Percentiles rank a stretch among this genome's conserved stretches.
Evolutionary conservation across 2,113 vertebrate genomes (phyloP).

Genomic region (Choloepus hoffmanni): DNA sequence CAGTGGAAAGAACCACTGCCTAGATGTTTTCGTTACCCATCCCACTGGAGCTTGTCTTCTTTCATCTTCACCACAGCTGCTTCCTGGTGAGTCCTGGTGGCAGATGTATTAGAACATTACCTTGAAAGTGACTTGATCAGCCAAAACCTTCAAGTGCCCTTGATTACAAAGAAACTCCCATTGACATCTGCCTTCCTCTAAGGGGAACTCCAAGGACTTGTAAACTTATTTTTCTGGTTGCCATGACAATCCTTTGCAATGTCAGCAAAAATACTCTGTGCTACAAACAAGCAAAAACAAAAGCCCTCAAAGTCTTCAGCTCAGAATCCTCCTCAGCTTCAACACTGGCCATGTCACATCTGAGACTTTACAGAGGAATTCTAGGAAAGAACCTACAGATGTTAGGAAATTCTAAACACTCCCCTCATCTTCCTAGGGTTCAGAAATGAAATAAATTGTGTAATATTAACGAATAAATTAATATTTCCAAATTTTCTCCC

Average conservation of each 20-base stretch:
- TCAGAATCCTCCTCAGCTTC: not conserved
- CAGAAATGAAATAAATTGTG: not conserved
- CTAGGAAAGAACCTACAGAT: not conserved
- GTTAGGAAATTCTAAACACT: not conserved
- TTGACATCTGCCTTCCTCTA: conserved; percentile 57
- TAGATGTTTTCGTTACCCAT: not conserved
- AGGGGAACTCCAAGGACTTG: conserved; percentile 71
- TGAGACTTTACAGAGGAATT: not conserved
- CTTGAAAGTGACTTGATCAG: conserved; percentile 77
- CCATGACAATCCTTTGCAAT: conserved; percentile 81
- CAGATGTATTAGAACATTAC: conserved; percentile 70
- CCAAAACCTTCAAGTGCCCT: conserved; percentile 57
- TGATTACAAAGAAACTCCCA: conserved; percentile 61
- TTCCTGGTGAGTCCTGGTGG: not conserved
- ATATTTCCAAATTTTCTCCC: not conserved
- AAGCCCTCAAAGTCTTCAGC: not conserved
- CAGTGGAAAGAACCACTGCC: not conserved
- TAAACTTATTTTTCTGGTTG: conserved; percentile 80
- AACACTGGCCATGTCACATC: not conserved
- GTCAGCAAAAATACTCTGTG: conserved; percentile 78
- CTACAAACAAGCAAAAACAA: not conserved
- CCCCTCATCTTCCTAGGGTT: not conserved
- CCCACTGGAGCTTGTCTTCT: not conserved
- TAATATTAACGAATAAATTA: not conserved
- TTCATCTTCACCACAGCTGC: not conserved